Evolutionary conservation across 2,888 invertebrate species (phyloP).

Genomic region (Nemoura dubitans): DNA sequence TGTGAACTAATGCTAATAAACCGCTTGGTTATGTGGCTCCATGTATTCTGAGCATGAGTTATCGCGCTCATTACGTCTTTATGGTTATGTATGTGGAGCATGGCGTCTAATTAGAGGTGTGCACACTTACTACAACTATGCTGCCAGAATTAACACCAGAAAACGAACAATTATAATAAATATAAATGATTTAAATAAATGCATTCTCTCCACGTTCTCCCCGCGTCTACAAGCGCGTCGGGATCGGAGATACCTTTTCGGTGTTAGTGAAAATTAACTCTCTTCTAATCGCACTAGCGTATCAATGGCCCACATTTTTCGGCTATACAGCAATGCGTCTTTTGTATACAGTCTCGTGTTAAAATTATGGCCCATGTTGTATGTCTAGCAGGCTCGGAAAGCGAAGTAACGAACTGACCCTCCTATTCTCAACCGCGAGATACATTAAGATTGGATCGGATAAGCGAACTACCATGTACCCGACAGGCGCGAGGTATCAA

Average conservation of each 20-base stretch:
- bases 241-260: neutral
- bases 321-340: neutral
- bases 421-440: neutral
- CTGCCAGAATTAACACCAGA: neutral
- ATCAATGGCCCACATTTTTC: neutral
- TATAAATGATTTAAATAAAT: neutral
- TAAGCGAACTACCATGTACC: neutral
- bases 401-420: neutral
- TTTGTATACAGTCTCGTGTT: neutral
- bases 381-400: too few relatives aligned
- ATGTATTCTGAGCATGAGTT: neutral
- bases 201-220: neutral
- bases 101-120: neutral
- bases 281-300: neutral
- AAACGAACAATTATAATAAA: neutral
- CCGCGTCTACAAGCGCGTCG: neutral
- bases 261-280: slow-evolving; percentile 12
- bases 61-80: neutral
- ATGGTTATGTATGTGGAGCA: slow-evolving; percentile 12
- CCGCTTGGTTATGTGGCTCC: neutral
- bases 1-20: neutral
- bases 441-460: neutral
- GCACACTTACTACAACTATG: neutral
- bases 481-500: neutral
- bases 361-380: neutral